phyloP scores from a whole-genome alignment of 2,888 invertebrate genomes.

The Eristalis tenax region DNA sequence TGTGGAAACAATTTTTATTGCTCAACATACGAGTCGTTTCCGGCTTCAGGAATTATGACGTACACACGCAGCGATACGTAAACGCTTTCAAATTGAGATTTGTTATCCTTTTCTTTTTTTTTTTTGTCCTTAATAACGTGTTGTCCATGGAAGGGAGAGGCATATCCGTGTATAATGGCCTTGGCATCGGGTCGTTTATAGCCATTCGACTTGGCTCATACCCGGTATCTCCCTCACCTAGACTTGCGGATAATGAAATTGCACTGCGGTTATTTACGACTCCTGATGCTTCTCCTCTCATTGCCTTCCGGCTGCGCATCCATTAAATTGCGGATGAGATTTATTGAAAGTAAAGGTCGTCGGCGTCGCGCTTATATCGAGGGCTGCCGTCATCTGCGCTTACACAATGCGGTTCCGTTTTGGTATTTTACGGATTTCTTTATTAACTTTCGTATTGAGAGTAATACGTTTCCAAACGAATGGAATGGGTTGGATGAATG shows the following conservation, averaged over 20 bases:
- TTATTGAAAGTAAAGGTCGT: conserved; percentile 38
- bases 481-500: neutral
- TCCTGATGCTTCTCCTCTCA: conserved; percentile 26
- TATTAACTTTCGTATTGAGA: conserved; percentile 49
- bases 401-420: conserved; percentile 24
- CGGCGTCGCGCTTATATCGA: conserved; percentile 11
- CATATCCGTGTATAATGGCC: conserved; percentile 50
- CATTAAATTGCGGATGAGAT: conserved; percentile 33
- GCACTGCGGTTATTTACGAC: conserved; percentile 59
- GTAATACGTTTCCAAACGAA: conserved; percentile 24
- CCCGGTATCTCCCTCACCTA: conserved; percentile 22
- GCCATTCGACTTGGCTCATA: conserved; percentile 9
- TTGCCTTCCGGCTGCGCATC: neutral
- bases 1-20: conserved; percentile 63
- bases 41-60: conserved; percentile 46
- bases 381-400: conserved; percentile 27
- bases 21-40: conserved; percentile 55
- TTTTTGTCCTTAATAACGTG: conserved; percentile 35
- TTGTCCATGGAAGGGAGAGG: conserved; percentile 31
- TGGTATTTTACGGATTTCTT: conserved; percentile 47
- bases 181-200: conserved; percentile 54
- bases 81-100: conserved; percentile 67
- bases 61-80: conserved; percentile 32
- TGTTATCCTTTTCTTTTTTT: conserved; percentile 41
- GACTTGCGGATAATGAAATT: conserved; percentile 51